These are phyloP conservation scores for Festucalex cinctus DNA, from an alignment of 2,113 vertebrate genomes.

Conservation along the genomic window DNA sequence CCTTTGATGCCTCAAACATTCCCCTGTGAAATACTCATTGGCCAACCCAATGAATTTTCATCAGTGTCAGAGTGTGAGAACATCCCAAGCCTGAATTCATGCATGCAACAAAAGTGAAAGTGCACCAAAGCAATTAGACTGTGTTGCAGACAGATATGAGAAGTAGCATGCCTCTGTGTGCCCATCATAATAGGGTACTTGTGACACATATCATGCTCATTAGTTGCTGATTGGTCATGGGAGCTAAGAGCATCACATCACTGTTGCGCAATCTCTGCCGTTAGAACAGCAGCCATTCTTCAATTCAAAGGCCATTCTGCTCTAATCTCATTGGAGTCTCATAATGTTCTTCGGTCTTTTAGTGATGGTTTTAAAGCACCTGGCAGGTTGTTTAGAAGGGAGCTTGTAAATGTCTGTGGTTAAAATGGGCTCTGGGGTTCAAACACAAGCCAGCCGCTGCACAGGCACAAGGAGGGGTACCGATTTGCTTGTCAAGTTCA, in stretches of 20 bases:
- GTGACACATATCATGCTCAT: slow-evolving; percentile 64
- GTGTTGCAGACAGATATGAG: slow-evolving; percentile 61
- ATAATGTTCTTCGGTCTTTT: slow-evolving; percentile 68
- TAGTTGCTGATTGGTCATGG: slow-evolving; percentile 75
- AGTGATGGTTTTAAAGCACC: slow-evolving; percentile 78
- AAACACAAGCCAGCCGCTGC: slow-evolving; percentile 67
- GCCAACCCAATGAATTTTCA: slow-evolving; percentile 25
- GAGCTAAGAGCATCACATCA: slow-evolving; percentile 65
- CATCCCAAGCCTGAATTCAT: slow-evolving; percentile 6
- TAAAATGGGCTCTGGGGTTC: slow-evolving; percentile 62
- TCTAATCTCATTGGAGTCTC: slow-evolving; percentile 81
- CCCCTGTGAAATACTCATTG: background rate
- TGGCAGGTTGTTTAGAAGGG: slow-evolving; percentile 81
- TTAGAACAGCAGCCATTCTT: slow-evolving; percentile 57
- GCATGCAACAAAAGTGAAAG: slow-evolving; percentile 20
- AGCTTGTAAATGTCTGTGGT: slow-evolving; percentile 82
- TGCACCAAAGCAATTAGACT: slow-evolving; percentile 40
- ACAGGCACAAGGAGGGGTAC: slow-evolving; percentile 65
- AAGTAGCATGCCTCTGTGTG: slow-evolving; percentile 37
- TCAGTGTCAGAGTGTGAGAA: slow-evolving; percentile 28
- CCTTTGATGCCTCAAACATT: background rate
- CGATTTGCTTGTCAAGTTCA: slow-evolving; percentile 88
- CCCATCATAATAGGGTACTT: slow-evolving; percentile 39
- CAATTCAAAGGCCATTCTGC: slow-evolving; percentile 56
- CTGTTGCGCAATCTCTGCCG: slow-evolving; percentile 58